Evolutionary conservation across 2,113 vertebrate species (phyloP).

Genomic region (Sinocyclocheilus anophthalmus): DNA sequence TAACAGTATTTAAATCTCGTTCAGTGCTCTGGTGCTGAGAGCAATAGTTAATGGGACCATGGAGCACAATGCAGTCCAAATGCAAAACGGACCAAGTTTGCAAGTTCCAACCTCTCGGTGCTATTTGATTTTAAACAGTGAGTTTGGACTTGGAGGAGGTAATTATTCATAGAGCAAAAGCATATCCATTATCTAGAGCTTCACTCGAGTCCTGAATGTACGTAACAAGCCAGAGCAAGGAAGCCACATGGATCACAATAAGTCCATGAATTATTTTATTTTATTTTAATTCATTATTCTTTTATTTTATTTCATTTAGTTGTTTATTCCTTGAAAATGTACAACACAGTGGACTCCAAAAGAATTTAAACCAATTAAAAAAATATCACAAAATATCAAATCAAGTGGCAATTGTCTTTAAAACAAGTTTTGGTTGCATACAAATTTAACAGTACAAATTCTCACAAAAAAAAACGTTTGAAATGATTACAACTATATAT

Average conservation of each 20-base stretch:
- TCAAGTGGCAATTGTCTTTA: no score
- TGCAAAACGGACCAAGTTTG: constrained; percentile 54
- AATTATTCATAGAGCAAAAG: neutral
- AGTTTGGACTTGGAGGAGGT: constrained; percentile 22
- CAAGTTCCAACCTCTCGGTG: constrained; percentile 75
- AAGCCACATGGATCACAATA: no score
- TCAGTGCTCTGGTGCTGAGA: neutral
- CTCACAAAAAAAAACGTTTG: no score
- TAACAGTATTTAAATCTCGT: neutral
- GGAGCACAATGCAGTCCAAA: constrained; percentile 4
- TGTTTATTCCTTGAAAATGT: no score
- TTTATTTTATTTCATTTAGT: no score
- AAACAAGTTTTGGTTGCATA: no score
- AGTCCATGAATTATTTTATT: no score
- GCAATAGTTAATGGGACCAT: neutral
- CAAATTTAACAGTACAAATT: no score
- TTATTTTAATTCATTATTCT: no score
- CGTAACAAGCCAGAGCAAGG: constrained; percentile 32
- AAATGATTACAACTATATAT: neutral
- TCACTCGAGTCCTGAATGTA: constrained; percentile 20
- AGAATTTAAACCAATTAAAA: no score
- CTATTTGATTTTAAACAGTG: constrained; percentile 71
- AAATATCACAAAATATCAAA: no score
- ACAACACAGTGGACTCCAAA: no score
- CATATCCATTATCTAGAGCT: constrained; percentile 11